Conservation (phyloP, 2,888 invertebrate genomes). For the Harmothoe impar region DNA sequence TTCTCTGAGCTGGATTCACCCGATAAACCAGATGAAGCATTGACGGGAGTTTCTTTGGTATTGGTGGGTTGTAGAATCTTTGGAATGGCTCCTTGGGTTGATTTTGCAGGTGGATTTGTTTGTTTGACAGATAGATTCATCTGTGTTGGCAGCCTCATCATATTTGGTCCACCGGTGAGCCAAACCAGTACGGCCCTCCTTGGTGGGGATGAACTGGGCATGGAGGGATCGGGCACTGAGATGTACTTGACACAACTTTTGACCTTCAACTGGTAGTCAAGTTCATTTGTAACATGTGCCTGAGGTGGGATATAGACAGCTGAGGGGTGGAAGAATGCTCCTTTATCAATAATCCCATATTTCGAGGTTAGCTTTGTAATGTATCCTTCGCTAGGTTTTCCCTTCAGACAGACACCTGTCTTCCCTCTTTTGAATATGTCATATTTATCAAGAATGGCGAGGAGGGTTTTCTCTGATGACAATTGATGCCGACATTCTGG, state of each 20-base stretch:
- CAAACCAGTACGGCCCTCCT: not conserved
- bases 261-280: conserved; percentile 9
- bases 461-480: not conserved
- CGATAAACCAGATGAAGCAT: no score
- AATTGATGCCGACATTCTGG: not conserved
- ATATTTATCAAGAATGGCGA: not conserved
- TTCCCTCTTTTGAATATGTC: not conserved
- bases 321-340: not conserved
- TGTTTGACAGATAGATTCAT: not conserved
- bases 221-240: not conserved
- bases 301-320: not conserved
- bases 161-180: not conserved
- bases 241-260: not conserved
- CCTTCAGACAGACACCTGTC: conserved; percentile 2
- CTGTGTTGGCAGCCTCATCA: not conserved
- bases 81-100: no score
- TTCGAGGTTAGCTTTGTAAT: not conserved
- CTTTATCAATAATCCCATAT: conserved; percentile 1
- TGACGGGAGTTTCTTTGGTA: no score
- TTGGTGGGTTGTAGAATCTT: no score
- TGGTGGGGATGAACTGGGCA: not conserved
- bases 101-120: not conserved
- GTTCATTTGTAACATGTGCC: not conserved
- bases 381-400: not conserved
- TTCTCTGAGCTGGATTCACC: not conserved